Evolutionary conservation across 2,888 invertebrate genomes (phyloP).

Genomic region (Stratiomys singularior): DNA sequence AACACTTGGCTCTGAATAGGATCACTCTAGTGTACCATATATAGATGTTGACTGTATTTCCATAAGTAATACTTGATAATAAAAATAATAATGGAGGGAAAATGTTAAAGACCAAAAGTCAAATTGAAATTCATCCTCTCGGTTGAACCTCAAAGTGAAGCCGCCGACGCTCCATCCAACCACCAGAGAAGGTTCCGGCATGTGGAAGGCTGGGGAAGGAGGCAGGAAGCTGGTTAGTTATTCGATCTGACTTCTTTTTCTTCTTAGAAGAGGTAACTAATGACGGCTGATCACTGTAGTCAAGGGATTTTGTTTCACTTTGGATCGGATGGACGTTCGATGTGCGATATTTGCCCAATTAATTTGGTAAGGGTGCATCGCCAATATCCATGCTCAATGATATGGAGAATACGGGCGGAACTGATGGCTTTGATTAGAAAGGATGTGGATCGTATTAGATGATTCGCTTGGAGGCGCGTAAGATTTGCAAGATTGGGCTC

Average conservation of each 20-base stretch:
- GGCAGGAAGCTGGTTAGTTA: neutral
- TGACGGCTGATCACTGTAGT: neutral
- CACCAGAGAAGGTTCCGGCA: no score
- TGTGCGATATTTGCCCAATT: no score
- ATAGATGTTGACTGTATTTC: neutral
- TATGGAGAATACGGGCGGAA: no score
- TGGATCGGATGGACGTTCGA: neutral
- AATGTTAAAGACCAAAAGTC: constrained; percentile 22
- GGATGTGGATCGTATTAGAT: no score
- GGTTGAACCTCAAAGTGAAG: constrained; percentile 43
- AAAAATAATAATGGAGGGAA: neutral
- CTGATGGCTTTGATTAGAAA: no score
- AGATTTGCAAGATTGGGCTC: no score
- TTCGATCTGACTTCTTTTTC: constrained; percentile 20
- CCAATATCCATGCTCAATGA: no score
- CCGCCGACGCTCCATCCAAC: neutral
- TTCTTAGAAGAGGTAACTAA: neutral
- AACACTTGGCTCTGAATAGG: neutral
- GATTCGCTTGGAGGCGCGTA: no score
- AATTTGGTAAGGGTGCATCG: no score
- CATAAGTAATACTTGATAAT: neutral
- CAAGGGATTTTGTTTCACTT: neutral
- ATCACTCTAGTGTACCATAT: neutral
- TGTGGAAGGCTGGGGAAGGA: neutral
- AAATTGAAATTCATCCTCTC: constrained; percentile 45